Conservation (phyloP, 1,140 invertebrate genomes). For the Lordiphosa collinella region DNA sequence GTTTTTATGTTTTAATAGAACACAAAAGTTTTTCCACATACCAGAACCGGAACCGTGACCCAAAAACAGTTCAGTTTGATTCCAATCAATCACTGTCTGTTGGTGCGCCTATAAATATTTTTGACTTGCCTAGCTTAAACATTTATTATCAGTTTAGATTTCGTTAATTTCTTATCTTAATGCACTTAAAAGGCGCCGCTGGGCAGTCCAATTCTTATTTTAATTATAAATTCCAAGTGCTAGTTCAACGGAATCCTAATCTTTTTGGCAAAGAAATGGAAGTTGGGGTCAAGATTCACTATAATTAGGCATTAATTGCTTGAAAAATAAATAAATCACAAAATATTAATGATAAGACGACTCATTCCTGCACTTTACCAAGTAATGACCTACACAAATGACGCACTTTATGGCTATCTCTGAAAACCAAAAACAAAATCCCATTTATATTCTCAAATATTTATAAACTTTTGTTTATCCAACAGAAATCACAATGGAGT, state of each 20-base stretch:
- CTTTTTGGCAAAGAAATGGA: constrained; percentile 13
- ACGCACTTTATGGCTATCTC: not conserved
- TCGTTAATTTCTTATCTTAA: constrained; percentile 25
- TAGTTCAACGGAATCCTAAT: constrained; percentile 9
- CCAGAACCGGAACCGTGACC: too few species aligned
- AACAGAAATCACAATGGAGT: constrained; percentile 59
- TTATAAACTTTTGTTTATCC: not conserved
- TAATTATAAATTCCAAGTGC: constrained; percentile 7
- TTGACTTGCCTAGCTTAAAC: too few species aligned
- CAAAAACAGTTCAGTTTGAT: too few species aligned
- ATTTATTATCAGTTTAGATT: constrained; percentile 12
- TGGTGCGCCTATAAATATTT: too few species aligned
- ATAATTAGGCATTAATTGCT: constrained; percentile 30
- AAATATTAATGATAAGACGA: not conserved
- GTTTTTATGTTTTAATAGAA: too few species aligned
- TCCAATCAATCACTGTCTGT: too few species aligned
- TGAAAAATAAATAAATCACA: constrained; percentile 18
- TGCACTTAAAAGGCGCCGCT: constrained; percentile 23
- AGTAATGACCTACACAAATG: constrained; percentile 9
- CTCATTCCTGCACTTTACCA: too few species aligned
- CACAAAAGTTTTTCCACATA: too few species aligned
- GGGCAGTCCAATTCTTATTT: not conserved
- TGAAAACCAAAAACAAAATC: too few species aligned
- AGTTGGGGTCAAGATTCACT: constrained; percentile 24
- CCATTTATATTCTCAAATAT: too few species aligned